A percentile compares a stretch with the other conserved stretches of the same genome.
Conservation (phyloP, 2,888 invertebrate genomes). For the Papilio elwesi region DNA sequence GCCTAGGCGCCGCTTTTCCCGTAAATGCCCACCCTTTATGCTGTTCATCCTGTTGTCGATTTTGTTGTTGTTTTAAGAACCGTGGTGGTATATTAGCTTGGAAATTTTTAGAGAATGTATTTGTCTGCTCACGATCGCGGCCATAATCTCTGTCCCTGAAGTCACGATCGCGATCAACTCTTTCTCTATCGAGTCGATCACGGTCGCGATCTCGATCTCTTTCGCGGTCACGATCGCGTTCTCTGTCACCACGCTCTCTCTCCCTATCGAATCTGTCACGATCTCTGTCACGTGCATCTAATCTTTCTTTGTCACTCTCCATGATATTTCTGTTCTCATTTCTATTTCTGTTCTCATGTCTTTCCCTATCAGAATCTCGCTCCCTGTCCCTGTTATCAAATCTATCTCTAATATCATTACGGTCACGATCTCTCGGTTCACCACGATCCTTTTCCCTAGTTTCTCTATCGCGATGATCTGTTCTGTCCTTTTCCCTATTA, state of each 20-base stretch:
- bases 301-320: constrained; percentile 56
- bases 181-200: constrained; percentile 54
- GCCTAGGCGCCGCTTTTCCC: constrained; percentile 69
- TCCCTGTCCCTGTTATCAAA: constrained; percentile 60
- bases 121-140: constrained; percentile 80
- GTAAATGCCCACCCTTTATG: constrained; percentile 77
- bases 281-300: constrained; percentile 61
- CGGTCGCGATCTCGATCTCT: constrained; percentile 55
- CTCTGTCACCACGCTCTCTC: constrained; percentile 50
- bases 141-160: constrained; percentile 66
- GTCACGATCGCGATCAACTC: constrained; percentile 56
- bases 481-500: constrained; percentile 53
- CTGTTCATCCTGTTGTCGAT: constrained; percentile 75
- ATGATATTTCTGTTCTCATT: constrained; percentile 54
- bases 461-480: constrained; percentile 54
- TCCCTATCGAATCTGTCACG: constrained; percentile 55
- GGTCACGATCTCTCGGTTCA: constrained; percentile 49
- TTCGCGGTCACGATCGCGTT: constrained; percentile 49
- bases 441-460: constrained; percentile 61
- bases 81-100: constrained; percentile 94
- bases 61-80: constrained; percentile 91
- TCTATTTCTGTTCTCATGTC: constrained; percentile 48
- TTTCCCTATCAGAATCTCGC: constrained; percentile 54
- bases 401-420: constrained; percentile 53
- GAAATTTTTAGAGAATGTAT: constrained; percentile 89